Evolutionary conservation across 2,113 vertebrate genomes (phyloP).

Genomic region (Mormoops blainvillei): DNA sequence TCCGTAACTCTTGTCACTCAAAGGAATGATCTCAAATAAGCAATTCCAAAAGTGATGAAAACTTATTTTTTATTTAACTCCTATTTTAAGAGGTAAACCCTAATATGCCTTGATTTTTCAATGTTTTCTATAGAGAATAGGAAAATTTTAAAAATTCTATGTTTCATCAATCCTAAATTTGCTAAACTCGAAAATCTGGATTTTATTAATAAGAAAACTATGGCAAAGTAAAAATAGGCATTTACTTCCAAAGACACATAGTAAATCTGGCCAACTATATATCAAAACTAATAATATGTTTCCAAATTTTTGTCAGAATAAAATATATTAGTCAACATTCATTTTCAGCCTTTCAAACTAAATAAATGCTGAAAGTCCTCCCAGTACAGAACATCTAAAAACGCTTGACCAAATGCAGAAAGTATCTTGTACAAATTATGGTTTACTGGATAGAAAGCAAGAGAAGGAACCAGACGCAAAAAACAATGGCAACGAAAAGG

Average conservation of each 20-base stretch:
- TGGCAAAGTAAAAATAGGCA: not conserved
- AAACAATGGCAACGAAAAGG: not conserved
- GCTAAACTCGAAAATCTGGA: not conserved
- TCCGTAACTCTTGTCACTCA: not conserved
- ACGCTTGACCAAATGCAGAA: not conserved
- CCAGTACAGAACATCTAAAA: not conserved
- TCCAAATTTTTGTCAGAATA: not conserved
- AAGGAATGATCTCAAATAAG: slow-evolving; percentile 32
- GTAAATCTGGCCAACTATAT: not conserved
- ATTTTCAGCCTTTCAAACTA: slow-evolving; percentile 3
- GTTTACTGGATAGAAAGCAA: not conserved
- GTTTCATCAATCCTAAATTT: not conserved
- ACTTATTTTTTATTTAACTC: not conserved
- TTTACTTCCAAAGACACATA: not conserved
- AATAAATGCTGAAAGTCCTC: not conserved
- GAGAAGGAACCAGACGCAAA: not conserved
- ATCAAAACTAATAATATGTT: not conserved
- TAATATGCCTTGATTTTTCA: not conserved
- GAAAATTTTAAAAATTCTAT: not conserved
- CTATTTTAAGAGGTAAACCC: not conserved
- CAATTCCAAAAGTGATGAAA: not conserved
- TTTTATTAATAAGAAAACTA: slow-evolving; percentile 33
- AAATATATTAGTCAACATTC: not conserved
- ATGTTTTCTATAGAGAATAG: not conserved
- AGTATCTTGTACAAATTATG: not conserved